phyloP scores from a whole-genome alignment of 2,113 vertebrate species.

The Hemiprocne comata region DNA sequence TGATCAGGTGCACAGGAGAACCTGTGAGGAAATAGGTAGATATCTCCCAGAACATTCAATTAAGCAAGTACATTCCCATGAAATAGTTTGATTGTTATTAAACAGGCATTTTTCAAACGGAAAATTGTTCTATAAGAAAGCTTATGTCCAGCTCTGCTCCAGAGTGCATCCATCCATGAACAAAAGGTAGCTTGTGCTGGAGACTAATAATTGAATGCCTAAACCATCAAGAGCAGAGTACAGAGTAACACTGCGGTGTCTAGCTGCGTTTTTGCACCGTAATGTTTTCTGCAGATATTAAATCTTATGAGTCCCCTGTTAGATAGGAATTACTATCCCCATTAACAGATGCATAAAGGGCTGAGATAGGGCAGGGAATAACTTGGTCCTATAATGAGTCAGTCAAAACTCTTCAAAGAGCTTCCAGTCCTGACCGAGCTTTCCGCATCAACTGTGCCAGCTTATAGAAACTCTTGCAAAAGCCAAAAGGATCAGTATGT shows the following conservation, averaged over 20 bases:
- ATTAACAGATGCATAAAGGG: neutral
- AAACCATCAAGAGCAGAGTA: neutral
- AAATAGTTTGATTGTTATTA: slow-evolving; percentile 23
- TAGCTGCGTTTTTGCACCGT: neutral
- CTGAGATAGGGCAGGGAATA: neutral
- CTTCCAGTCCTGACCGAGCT: neutral
- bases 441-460: neutral
- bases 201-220: neutral
- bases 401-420: neutral
- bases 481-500: neutral
- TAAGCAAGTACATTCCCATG: neutral
- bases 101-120: slow-evolving; percentile 27
- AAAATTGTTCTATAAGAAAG: neutral
- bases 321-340: neutral
- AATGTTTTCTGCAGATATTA: neutral
- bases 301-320: neutral
- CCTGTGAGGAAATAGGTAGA: neutral
- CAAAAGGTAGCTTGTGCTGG: neutral
- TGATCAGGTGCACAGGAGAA: slow-evolving; percentile 1
- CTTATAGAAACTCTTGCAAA: neutral
- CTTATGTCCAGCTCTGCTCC: neutral
- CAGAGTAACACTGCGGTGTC: neutral
- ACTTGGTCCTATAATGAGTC: neutral
- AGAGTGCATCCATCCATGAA: slow-evolving; percentile 41
- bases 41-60: slow-evolving; percentile 48